Percentiles rank a stretch among this genome's conserved stretches.
Conservation (phyloP, 64 coral and sea anemone species). For the Cladopsammia gracilis region DNA sequence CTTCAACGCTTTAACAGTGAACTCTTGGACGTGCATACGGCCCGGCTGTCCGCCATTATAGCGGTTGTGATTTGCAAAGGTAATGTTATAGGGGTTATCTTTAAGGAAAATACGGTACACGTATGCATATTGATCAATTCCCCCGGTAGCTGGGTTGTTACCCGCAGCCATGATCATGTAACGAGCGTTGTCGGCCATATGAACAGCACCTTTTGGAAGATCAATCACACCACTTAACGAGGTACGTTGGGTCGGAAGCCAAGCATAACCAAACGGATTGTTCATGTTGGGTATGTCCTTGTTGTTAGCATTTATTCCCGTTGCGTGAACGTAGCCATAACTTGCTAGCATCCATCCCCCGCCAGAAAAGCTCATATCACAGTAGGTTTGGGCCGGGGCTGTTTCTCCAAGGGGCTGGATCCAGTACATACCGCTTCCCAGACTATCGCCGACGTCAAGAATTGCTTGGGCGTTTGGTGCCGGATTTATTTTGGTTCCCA, state of each 20-base stretch:
- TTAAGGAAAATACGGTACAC: slow-evolving; percentile 71
- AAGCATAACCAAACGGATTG: slow-evolving; percentile 82
- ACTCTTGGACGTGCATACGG: slow-evolving; percentile 87
- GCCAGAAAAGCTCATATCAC: slow-evolving; percentile 88
- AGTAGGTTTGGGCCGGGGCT: slow-evolving; percentile 79
- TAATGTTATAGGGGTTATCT: slow-evolving; percentile 76
- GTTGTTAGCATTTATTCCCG: not conserved
- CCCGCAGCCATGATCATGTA: slow-evolving; percentile 96
- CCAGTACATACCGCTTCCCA: slow-evolving; percentile 94
- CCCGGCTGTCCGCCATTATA: slow-evolving; percentile 62
- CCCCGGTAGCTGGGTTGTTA: slow-evolving; percentile 74
- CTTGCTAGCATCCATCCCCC: slow-evolving; percentile 94
- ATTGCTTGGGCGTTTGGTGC: slow-evolving; percentile 87
- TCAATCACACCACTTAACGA: slow-evolving; percentile 63
- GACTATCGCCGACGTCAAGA: slow-evolving; percentile 80
- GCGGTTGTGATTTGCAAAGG: slow-evolving; percentile 90
- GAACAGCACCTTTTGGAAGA: slow-evolving; percentile 75
- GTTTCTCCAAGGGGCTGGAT: slow-evolving; percentile 91
- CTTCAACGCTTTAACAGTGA: slow-evolving; percentile 82
- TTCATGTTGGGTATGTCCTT: slow-evolving; percentile 94
- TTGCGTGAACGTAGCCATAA: slow-evolving; percentile 77
- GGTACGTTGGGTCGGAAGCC: slow-evolving; percentile 62
- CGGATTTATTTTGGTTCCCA: slow-evolving; percentile 76
- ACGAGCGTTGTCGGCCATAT: slow-evolving; percentile 63
- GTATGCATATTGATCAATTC: slow-evolving; percentile 80